These are phyloP conservation scores for Xestia c-nigrum DNA, from an alignment of 2,888 invertebrate species.

Conservation along the genomic window DNA sequence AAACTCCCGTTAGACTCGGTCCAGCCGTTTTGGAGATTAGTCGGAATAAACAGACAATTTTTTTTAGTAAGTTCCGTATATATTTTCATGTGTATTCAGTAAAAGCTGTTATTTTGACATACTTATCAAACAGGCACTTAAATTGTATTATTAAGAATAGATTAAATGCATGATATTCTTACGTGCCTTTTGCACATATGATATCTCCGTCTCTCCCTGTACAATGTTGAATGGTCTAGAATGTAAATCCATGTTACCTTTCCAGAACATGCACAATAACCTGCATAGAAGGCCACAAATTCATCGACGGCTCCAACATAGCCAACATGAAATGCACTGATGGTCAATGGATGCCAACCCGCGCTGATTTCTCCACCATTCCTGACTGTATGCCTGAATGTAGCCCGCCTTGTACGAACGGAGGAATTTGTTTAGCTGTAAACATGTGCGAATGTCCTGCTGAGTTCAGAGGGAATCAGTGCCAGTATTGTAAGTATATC, in stretches of 20 bases:
- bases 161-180: too few relatives aligned
- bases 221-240: background rate
- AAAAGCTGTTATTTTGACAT: too few relatives aligned
- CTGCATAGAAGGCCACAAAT: conserved; percentile 92
- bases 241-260: background rate
- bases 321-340: conserved; percentile 93
- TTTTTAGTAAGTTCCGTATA: too few relatives aligned
- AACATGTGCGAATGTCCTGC: conserved; percentile 95
- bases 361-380: conserved; percentile 91
- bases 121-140: too few relatives aligned
- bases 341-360: conserved; percentile 93
- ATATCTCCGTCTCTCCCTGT: background rate
- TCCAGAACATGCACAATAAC: conserved; percentile 92
- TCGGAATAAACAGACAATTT: too few relatives aligned
- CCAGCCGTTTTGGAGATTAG: too few relatives aligned
- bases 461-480: conserved; percentile 93
- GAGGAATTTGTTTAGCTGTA: conserved; percentile 94
- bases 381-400: conserved; percentile 93
- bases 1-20: too few relatives aligned
- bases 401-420: conserved; percentile 94
- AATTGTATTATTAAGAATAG: too few relatives aligned
- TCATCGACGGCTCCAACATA: conserved; percentile 93
- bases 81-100: too few relatives aligned
- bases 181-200: background rate
- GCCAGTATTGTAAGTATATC: conserved; percentile 91